phyloP scores from a whole-genome alignment of 2,888 invertebrate species.

The Ptychoptera contaminata region DNA sequence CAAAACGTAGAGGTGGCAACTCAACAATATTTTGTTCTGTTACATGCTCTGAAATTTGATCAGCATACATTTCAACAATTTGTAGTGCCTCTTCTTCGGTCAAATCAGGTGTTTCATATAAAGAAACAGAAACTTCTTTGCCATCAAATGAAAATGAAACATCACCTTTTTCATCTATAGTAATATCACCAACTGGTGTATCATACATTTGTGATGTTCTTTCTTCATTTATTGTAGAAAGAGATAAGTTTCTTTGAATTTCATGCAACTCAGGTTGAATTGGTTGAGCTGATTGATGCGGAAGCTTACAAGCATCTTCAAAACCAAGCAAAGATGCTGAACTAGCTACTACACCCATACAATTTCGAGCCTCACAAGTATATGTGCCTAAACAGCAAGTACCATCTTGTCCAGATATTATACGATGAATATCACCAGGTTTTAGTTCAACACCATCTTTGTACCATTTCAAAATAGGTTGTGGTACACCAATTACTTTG shows the following conservation, averaged over 20 bases:
- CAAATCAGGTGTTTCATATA: conserved; percentile 83
- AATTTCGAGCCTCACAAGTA: conserved; percentile 79
- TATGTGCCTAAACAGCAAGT: conserved; percentile 81
- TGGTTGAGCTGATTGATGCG: conserved; percentile 34
- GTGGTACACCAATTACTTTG: conserved; percentile 83
- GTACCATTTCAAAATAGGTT: conserved; percentile 81
- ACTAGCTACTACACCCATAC: conserved; percentile 80
- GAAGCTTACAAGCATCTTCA: conserved; percentile 51
- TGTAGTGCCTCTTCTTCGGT: conserved; percentile 84
- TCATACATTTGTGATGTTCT: conserved; percentile 78
- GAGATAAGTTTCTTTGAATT: conserved; percentile 56
- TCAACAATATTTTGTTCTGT: conserved; percentile 73
- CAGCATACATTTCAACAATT: conserved; percentile 88
- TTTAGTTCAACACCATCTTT: conserved; percentile 81
- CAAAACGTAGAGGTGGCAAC: conserved; percentile 71
- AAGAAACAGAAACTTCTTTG: conserved; percentile 77
- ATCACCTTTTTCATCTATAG: conserved; percentile 68
- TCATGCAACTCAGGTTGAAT: conserved; percentile 24
- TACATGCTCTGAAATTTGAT: conserved; percentile 79
- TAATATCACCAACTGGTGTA: conserved; percentile 60
- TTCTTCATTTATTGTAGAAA: conserved; percentile 84
- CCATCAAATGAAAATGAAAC: conserved; percentile 84
- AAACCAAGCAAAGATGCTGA: conserved; percentile 78
- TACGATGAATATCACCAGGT: conserved; percentile 80
- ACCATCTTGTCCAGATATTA: conserved; percentile 80